Base-by-base conservation (phyloP, 2,797 vertebrate species). In the Adrianichthys oophorus region DNA sequence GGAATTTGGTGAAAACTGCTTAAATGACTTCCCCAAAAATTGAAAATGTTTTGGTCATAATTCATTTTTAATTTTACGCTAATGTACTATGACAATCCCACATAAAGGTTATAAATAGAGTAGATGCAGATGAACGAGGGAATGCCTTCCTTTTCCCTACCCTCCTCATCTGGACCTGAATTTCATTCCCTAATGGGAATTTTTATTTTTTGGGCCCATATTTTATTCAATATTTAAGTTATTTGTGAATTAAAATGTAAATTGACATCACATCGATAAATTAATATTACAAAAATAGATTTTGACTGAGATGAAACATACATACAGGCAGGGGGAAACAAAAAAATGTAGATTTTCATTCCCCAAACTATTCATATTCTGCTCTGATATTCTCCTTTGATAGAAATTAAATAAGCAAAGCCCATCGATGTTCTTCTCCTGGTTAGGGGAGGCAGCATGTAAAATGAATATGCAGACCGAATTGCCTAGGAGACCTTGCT, bases 351-450 rank as follows among this genome's bases (percentile, higher is more conserved):
- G 68, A 77, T 50, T 55, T 15, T 56, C 60, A 7, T 21, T 55
- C 56, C 37, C 29, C 45, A 41, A 56, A 46, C 21, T 55, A 59
- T 61, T 53, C 64, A 61, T 67, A 43, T 64, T 18, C 41, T 58
- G 19, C 62, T 66, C 26, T 57, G 66, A 40, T 75, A 67, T 74
- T 76, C 65, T 75, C 65, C 42, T 43, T 41, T 5, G 53, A 78
- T 76, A 74, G 68, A 80, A 72, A 70, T 72, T 63, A 74, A 62
- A 83, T 67, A 80, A 79, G 76, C 48, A 76, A 78, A 48, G n/a
- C 41, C 48, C 65, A 51, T 57, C 59, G 42, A 42, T 74, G 75
- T 45, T 68, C 46, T 63, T 74, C 48, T 61, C 37, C 15, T 56
- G 47, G 68, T 67, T 58, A 70, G 52, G n/a, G 17, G 43, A 48